phyloP scores from a whole-genome alignment of 1,140 invertebrate species.

The Ridgeia piscesae region DNA sequence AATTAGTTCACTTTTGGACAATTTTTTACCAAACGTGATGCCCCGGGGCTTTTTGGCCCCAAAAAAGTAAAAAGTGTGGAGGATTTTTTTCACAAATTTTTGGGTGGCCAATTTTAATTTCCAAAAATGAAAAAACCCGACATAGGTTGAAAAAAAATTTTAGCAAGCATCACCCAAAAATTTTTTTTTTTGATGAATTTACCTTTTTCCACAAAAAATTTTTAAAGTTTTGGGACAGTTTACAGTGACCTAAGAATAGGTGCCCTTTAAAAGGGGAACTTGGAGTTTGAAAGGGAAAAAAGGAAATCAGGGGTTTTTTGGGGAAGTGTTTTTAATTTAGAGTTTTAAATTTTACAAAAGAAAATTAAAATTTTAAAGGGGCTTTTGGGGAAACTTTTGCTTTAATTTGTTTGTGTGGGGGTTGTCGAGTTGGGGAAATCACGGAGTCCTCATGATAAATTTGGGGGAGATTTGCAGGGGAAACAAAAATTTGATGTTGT shows the following conservation, averaged over 20 bases:
- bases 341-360: not conserved
- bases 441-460: not conserved
- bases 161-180: too few species aligned
- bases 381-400: not conserved
- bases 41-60: not conserved
- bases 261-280: too few species aligned
- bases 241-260: not conserved
- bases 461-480: too few species aligned
- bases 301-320: too few species aligned
- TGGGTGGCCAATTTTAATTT: too few species aligned
- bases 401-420: not conserved
- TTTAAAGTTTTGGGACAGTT: not conserved
- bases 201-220: not conserved
- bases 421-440: not conserved
- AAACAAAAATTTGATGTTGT: too few species aligned
- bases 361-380: not conserved
- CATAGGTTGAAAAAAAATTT: too few species aligned
- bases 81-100: too few species aligned
- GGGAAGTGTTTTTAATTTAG: not conserved
- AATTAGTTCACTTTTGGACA: not conserved
- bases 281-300: too few species aligned
- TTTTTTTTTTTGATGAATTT: not conserved
- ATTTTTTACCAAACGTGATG: not conserved
- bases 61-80: not conserved
- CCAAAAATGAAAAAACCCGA: too few species aligned